phyloP scores from a whole-genome alignment of 1,140 invertebrate species.

The Eubasilissa regina region DNA sequence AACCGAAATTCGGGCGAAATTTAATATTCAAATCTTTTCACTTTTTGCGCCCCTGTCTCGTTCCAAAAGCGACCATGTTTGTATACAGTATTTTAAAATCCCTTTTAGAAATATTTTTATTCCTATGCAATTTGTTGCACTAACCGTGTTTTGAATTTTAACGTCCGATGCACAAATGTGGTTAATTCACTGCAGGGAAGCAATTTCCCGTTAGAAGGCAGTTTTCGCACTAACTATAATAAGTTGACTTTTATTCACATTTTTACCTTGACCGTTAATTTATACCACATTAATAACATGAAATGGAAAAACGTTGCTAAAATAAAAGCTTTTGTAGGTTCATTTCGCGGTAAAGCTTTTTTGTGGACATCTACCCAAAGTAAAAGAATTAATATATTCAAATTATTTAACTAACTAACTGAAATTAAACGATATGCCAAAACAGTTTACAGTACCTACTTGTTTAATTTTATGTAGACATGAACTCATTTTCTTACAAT shows the following conservation, averaged over 20 bases:
- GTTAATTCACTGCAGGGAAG: background rate
- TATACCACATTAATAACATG: slow-evolving; percentile 17
- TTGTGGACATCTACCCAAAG: background rate
- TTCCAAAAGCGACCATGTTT: background rate
- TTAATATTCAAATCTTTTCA: slow-evolving; percentile 39
- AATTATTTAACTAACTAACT: background rate
- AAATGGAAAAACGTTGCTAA: slow-evolving; percentile 9
- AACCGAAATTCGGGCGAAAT: slow-evolving; percentile 25
- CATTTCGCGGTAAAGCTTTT: background rate
- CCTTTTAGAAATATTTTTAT: background rate
- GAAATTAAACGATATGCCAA: background rate
- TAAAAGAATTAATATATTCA: background rate
- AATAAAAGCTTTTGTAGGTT: slow-evolving; percentile 29
- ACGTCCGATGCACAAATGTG: background rate
- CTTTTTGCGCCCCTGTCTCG: background rate
- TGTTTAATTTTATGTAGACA: too few relatives aligned
- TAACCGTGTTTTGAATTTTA: slow-evolving; percentile 6
- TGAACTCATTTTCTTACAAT: too few relatives aligned
- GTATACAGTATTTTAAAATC: background rate
- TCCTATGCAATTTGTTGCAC: slow-evolving; percentile 30
- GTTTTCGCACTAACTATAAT: background rate
- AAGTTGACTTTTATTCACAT: background rate
- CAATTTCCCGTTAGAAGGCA: background rate
- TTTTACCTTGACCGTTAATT: slow-evolving; percentile 15
- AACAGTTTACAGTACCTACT: too few relatives aligned